Percentiles rank a stretch among this genome's conserved stretches.
These are phyloP conservation scores for Ancistrus triradiatus DNA, from an alignment of 2,113 vertebrate species.

Conservation along the genomic window DNA sequence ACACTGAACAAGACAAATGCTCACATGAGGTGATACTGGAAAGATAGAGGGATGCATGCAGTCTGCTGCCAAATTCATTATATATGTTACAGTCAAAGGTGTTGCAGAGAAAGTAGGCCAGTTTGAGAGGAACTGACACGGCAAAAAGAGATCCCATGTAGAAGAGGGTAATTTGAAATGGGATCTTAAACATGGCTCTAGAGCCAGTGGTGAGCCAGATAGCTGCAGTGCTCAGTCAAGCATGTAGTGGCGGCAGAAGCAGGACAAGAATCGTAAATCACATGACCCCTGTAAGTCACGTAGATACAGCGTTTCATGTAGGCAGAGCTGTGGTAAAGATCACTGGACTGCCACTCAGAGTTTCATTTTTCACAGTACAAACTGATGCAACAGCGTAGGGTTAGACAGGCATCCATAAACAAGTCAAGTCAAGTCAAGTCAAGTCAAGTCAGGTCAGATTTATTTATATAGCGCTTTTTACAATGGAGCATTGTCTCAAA, in stretches of 20 bases:
- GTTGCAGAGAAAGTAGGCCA: conserved; percentile 13
- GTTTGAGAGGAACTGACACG: too few relatives aligned
- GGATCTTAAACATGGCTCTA: background rate
- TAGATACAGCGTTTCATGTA: conserved; percentile 52
- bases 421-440: too few relatives aligned
- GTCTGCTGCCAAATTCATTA: too few relatives aligned
- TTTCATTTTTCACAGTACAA: conserved; percentile 12
- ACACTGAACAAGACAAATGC: background rate
- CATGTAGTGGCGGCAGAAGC: conserved; percentile 48
- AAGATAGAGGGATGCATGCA: background rate
- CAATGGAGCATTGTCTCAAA: too few relatives aligned
- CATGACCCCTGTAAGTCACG: conserved; percentile 61
- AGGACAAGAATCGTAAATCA: conserved; percentile 66
- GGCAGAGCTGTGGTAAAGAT: conserved; percentile 17
- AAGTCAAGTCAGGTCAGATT: too few relatives aligned
- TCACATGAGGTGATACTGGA: background rate
- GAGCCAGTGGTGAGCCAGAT: conserved; percentile 36
- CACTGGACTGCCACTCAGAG: conserved; percentile 25
- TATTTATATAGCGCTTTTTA: too few relatives aligned
- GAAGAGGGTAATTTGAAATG: too few relatives aligned
- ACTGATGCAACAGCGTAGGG: too few relatives aligned
- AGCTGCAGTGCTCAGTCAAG: conserved; percentile 56
- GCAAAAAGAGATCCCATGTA: too few relatives aligned
- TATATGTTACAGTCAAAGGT: too few relatives aligned
- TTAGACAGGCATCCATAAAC: too few relatives aligned